These are phyloP conservation scores for Drosophila tropicalis DNA, from an alignment of 1,140 invertebrate genomes.

Conservation along the genomic window DNA sequence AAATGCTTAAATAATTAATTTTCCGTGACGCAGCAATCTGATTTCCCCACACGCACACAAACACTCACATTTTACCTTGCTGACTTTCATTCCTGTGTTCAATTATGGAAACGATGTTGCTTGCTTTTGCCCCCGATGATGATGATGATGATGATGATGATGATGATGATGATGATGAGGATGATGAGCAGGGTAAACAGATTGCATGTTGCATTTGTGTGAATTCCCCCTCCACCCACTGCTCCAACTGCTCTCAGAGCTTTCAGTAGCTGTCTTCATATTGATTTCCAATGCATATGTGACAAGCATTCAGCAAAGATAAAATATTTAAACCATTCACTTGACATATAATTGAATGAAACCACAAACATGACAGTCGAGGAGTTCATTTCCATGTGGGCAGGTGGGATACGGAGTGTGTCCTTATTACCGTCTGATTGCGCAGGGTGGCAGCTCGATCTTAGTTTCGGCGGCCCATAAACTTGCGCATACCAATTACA, in stretches of 20 bases:
- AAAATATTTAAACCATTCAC: slow-evolving; percentile 56
- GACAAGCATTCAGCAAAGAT: slow-evolving; percentile 26
- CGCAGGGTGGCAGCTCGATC: neutral
- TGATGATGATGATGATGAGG: neutral
- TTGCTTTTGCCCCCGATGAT: neutral
- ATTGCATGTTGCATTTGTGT: slow-evolving; percentile 16
- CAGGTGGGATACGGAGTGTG: slow-evolving; percentile 6
- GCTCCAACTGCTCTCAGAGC: slow-evolving; percentile 8
- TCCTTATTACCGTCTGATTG: neutral
- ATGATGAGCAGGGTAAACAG: slow-evolving; percentile 2
- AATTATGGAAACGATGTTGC: slow-evolving; percentile 20
- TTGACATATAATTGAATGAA: slow-evolving; percentile 65
- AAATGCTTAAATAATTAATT: slow-evolving; percentile 52
- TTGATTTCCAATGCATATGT: slow-evolving; percentile 50
- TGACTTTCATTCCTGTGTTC: slow-evolving; percentile 33
- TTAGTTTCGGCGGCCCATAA: slow-evolving; percentile 26
- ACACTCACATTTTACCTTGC: slow-evolving; percentile 29
- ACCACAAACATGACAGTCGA: slow-evolving; percentile 53
- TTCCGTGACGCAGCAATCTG: slow-evolving; percentile 31
- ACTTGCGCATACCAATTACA: slow-evolving; percentile 52
- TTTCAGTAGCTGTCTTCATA: slow-evolving; percentile 32
- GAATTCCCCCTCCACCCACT: too few species aligned
- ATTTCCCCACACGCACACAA: slow-evolving; percentile 14
- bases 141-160: neutral
- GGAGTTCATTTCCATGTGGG: slow-evolving; percentile 29